phyloP scores from a whole-genome alignment of 2,888 invertebrate genomes.

The Sesamia inferens region DNA sequence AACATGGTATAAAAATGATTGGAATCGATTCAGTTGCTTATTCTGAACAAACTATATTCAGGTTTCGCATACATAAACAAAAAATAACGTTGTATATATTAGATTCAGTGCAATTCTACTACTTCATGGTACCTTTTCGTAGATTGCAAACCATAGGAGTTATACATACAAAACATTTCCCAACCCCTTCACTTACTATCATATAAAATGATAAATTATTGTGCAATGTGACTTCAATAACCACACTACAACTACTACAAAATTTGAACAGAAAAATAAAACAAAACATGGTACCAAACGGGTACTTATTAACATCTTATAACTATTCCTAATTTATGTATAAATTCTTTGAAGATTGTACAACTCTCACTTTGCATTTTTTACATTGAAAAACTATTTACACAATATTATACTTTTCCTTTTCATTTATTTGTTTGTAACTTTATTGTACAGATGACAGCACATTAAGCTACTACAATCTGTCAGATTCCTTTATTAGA shows the following conservation, averaged over 20 bases:
- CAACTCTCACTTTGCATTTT: conserved; percentile 14
- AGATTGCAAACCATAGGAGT: conserved; percentile 4
- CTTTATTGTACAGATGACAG: no score
- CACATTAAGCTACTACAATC: no score
- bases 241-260: conserved; percentile 4
- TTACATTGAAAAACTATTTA: conserved; percentile 25
- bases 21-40: no score
- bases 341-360: conserved; percentile 11
- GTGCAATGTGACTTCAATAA: conserved; percentile 15
- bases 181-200: not conserved
- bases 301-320: conserved; percentile 1
- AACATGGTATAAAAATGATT: no score
- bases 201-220: conserved; percentile 15
- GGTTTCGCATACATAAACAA: no score
- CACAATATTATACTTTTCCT: not conserved
- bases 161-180: conserved; percentile 12
- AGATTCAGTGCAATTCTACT: conserved; percentile 1
- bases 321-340: conserved; percentile 30
- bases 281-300: not conserved
- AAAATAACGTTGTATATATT: no score
- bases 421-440: not conserved
- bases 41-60: no score
- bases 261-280: conserved; percentile 33
- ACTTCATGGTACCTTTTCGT: not conserved
- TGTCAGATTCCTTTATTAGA: no score